These are phyloP conservation scores for Latrodectus elegans DNA, from an alignment of 2,888 invertebrate genomes.

Conservation along the genomic window DNA sequence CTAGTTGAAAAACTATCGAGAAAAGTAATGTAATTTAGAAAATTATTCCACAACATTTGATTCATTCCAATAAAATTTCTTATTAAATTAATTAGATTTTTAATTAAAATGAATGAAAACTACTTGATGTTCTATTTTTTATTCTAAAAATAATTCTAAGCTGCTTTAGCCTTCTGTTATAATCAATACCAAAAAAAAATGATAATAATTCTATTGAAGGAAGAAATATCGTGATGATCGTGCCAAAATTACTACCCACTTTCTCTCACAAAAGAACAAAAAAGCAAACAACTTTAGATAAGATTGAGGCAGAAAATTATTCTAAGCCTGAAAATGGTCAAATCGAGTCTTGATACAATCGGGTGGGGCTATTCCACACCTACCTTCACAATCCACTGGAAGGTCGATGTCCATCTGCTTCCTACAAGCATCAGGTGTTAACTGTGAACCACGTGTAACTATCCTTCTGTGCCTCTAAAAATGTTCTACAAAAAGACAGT, in stretches of 20 bases:
- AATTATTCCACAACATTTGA: no score
- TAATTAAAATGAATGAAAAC: no score
- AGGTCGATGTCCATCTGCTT: constrained; percentile 58
- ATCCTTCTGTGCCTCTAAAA: neutral
- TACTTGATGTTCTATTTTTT: no score
- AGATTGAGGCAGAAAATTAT: neutral
- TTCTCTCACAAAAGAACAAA: neutral
- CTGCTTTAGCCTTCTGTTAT: no score
- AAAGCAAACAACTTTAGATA: neutral
- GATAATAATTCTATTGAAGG: no score
- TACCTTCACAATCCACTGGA: constrained; percentile 29
- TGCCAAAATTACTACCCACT: constrained; percentile 16
- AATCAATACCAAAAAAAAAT: no score
- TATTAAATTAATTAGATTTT: no score
- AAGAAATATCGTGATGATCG: constrained; percentile 2
- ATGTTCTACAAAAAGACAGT: constrained; percentile 19
- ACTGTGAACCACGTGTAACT: constrained; percentile 14
- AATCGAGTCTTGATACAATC: neutral
- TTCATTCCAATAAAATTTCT: no score
- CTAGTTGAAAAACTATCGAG: no score
- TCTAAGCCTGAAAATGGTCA: constrained; percentile 9
- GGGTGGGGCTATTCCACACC: constrained; percentile 31
- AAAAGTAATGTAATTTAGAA: no score
- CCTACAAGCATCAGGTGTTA: constrained; percentile 16
- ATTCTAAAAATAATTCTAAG: no score